Conservation (phyloP, 92 coral and sea anemone species). For the Epizoanthus scotinus region DNA sequence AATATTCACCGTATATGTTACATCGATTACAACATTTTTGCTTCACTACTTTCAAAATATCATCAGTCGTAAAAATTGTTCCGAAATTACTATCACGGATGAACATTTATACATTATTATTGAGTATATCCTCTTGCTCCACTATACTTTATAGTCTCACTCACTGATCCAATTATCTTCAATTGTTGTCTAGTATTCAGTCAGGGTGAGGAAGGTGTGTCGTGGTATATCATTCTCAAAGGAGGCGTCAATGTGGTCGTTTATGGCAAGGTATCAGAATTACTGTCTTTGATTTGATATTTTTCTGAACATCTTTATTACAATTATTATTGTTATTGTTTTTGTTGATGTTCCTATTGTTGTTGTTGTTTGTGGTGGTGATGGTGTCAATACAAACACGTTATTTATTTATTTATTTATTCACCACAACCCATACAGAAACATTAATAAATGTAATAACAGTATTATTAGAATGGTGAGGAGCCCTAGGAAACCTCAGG, state of each 20-base stretch:
- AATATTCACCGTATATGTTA: too few species aligned
- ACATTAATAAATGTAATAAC: too few species aligned
- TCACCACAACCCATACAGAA: too few species aligned
- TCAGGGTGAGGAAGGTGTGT: conserved; percentile 78
- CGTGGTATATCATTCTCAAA: conserved; percentile 85
- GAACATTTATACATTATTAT: too few species aligned
- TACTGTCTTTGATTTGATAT: not conserved
- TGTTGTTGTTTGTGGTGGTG: not conserved
- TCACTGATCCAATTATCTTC: not conserved
- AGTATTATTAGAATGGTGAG: too few species aligned
- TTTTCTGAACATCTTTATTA: not conserved
- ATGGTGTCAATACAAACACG: not conserved
- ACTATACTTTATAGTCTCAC: not conserved
- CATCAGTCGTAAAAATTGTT: too few species aligned
- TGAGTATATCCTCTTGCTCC: too few species aligned
- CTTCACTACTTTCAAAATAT: too few species aligned
- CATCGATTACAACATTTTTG: too few species aligned
- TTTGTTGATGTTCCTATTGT: not conserved
- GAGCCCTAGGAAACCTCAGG: too few species aligned
- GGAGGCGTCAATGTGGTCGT: conserved; percentile 83
- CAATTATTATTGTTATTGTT: not conserved
- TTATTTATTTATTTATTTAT: too few species aligned
- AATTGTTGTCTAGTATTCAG: conserved; percentile 54
- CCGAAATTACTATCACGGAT: too few species aligned
- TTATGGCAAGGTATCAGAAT: conserved; percentile 72